Conservation (phyloP, 2,113 vertebrate species). For the Actenoides hombroni region DNA sequence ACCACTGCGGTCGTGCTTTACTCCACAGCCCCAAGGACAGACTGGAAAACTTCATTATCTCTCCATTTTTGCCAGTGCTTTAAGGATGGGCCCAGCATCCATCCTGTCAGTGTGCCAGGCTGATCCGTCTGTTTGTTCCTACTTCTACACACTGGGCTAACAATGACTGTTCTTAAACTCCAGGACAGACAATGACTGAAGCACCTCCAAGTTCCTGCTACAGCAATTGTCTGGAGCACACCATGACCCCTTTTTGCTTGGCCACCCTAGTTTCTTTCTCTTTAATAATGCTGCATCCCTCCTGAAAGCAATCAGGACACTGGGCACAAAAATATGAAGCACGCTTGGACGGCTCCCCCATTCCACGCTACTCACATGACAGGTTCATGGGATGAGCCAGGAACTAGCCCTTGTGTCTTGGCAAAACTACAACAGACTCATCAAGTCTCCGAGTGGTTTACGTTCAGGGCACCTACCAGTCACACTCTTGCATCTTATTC, state of each 20-base stretch:
- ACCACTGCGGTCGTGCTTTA: neutral
- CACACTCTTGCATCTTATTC: conserved; percentile 11
- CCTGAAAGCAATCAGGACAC: neutral
- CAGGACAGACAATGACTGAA: neutral
- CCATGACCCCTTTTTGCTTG: neutral
- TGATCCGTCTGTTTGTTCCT: neutral
- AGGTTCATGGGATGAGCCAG: neutral
- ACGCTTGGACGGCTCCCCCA: neutral
- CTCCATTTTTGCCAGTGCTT: neutral
- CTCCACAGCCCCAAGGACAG: neutral
- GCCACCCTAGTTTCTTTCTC: neutral
- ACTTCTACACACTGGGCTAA: neutral
- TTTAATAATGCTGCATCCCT: neutral
- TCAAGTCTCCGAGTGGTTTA: neutral
- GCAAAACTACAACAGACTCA: neutral
- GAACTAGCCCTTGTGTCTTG: neutral
- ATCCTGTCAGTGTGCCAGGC: neutral
- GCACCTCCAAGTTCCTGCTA: neutral
- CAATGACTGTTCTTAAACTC: neutral
- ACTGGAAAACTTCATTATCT: neutral
- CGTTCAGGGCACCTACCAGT: neutral
- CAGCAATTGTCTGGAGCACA: neutral
- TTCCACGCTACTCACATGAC: neutral
- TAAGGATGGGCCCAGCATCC: neutral
- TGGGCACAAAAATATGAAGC: neutral